These are phyloP conservation scores for Tichodroma muraria DNA, from an alignment of 2,113 vertebrate species.

Conservation along the genomic window DNA sequence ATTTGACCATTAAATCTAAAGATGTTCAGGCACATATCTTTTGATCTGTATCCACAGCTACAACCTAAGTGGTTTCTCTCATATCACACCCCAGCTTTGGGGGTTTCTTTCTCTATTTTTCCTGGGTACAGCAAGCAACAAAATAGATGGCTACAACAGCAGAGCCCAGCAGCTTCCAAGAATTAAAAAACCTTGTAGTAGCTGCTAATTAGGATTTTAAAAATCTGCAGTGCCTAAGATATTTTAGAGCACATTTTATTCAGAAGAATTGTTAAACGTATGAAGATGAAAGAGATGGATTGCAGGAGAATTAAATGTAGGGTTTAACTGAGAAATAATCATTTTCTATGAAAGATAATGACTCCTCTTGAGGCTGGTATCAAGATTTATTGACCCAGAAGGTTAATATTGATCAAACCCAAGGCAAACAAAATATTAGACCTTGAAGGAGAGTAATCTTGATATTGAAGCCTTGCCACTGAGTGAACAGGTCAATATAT, in stretches of 20 bases:
- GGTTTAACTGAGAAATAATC: conserved; percentile 71
- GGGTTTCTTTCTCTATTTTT: background rate
- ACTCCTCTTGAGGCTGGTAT: conserved; percentile 56
- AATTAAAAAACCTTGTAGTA: background rate
- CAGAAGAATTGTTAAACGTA: background rate
- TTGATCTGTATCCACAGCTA: background rate
- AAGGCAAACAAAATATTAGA: conserved; percentile 52
- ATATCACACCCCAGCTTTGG: background rate
- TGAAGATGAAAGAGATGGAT: conserved; percentile 57
- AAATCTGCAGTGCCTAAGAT: background rate
- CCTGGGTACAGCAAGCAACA: background rate
- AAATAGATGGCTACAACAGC: background rate
- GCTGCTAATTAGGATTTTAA: background rate
- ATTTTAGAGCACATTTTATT: background rate
- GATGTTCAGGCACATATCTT: background rate
- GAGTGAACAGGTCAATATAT: conserved; percentile 27
- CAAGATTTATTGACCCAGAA: conserved; percentile 69
- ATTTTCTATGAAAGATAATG: conserved; percentile 71
- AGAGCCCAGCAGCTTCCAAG: background rate
- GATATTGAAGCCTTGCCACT: conserved; percentile 39
- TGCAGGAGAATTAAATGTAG: conserved; percentile 56
- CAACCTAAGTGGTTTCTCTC: background rate
- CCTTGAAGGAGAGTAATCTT: conserved; percentile 55
- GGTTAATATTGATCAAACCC: conserved; percentile 58
- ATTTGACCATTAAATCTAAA: background rate